Evolutionary conservation across 2,113 vertebrate genomes (phyloP), one percentile per base, ranked within the genome.

Genomic region (Passer domesticus): DNA sequence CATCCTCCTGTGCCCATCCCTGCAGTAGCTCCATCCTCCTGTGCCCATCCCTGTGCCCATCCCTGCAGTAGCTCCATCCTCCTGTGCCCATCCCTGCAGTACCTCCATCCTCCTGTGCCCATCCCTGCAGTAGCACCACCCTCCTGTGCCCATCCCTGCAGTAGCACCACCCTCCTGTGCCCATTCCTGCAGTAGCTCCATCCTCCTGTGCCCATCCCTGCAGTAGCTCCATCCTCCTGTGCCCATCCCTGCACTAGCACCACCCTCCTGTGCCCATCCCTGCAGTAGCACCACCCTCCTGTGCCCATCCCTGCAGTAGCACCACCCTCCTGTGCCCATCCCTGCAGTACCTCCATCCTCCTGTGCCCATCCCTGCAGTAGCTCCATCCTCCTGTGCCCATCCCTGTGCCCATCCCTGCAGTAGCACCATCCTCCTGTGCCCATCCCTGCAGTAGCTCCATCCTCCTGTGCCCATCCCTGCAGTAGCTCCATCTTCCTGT

Each of bases 21-120:
- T 87, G 19, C 6, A 1, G 46, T 2, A 37, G 43, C 46, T n/a
- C n/a, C 41, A 53, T 39, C 17, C 9, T 2, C 2, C 44, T 63
- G 11, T 0, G 2, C 10, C 15, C 49, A 53, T 53, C 68, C 28
- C 28, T 41, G 21, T 0, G 0, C 63, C 24, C 52, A 67, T 66
- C 39, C 43, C 50, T 87, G 19, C 6, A 1, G 46, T 2, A 37
- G 43, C 46, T 74, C 49, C 50, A 53, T 30, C 2, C 50, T 52
- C 50, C 50, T 28, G 50, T 2, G 1, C 24, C 50, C 27, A 50
- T 27, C 15, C 24, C n/a, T n/a, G n/a, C n/a, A n/a, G n/a, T n/a
- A n/a, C n/a, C n/a, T n/a, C n/a, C 41, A 53, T 39, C 17, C 9
- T 2, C 2, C 44, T 63, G 11, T 0, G 2, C 10, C 15, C 49